Base-by-base conservation (phyloP, 2,888 invertebrate species). In the Leuctra nigra region DNA sequence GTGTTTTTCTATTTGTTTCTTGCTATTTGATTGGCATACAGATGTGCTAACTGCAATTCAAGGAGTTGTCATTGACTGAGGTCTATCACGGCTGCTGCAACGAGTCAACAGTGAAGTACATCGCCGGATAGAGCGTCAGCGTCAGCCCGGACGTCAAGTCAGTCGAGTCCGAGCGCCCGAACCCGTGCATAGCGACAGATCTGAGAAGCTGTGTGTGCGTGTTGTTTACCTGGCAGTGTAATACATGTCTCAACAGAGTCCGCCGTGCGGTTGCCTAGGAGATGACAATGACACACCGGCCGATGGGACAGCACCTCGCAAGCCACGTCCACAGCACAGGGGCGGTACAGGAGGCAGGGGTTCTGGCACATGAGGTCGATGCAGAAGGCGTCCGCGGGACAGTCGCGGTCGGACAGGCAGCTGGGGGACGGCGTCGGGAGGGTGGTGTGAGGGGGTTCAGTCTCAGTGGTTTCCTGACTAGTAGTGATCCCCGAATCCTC, bases 181-280 rank as follows among this genome's bases (percentile, higher is more conserved):
- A n/a, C n/a, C n/a, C n/a, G n/a, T n/a, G n/a, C n/a, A n/a, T n/a
- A n/a, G n/a, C n/a, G n/a, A n/a, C n/a, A n/a, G n/a, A n/a, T n/a
- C n/a, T n/a, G n/a, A n/a, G n/a, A n/a, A n/a, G n/a, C n/a, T n/a
- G n/a, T n/a, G n/a, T n/a, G n/a, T n/a, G n/a, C n/a, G 60, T 62
- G n/a, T 22, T 44, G 63, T 73, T 81, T 81, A 81, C 81, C 81
- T 81, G 81, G 77, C 72, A 74, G 73, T 68, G 73, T 70, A 72
- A 74, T 76, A 76, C 81, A 81, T 53, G 39, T 44, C 73, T 74
- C 76, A 70, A 70, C 65, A 66, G 70, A 67, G 54, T 60, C 59
- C 47, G 61, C 64, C 44, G 69, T 62, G 57, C 59, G 60, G 60
- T 63, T 59, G 55, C 62, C 63, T 73, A 71, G 72, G 70, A 62